phyloP scores from a whole-genome alignment of 2,888 invertebrate species.

The Drosophila meridionalis region DNA sequence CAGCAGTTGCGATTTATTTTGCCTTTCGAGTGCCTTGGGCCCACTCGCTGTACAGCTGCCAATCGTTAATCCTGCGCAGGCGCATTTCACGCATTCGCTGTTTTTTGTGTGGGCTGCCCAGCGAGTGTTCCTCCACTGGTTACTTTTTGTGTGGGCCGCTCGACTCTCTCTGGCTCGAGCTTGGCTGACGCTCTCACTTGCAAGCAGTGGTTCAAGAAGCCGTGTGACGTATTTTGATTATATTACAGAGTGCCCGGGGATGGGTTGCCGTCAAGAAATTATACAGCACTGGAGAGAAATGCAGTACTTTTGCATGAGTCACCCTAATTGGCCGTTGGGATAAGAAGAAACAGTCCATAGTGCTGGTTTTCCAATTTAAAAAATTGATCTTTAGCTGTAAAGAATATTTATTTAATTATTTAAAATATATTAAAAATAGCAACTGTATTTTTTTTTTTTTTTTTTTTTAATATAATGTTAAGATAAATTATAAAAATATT shows the following conservation, averaged over 20 bases:
- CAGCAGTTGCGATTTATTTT: constrained; percentile 59
- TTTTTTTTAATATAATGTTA: background rate
- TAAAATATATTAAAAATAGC: background rate
- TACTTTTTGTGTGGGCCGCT: background rate
- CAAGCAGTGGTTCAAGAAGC: constrained; percentile 46
- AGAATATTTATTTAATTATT: background rate
- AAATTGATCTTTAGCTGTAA: background rate
- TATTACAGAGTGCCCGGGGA: background rate
- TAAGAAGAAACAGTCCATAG: no score
- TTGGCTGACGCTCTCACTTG: background rate
- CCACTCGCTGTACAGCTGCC: constrained; percentile 39
- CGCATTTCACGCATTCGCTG: constrained; percentile 50
- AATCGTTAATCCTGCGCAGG: constrained; percentile 75
- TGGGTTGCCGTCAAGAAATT: constrained; percentile 3
- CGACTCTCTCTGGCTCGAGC: background rate
- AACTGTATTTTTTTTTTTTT: background rate
- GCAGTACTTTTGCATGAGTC: constrained; percentile 5
- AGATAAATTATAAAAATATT: no score
- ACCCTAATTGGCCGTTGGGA: background rate
- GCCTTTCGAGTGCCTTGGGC: constrained; percentile 52
- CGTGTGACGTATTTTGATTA: constrained; percentile 62
- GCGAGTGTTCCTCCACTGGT: constrained; percentile 20
- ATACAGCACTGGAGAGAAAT: constrained; percentile 8
- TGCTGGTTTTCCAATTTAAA: background rate
- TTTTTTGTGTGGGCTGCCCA: constrained; percentile 52